A percentile compares a stretch with the other conserved stretches of the same genome.
Evolutionary conservation across 2,888 invertebrate genomes (phyloP).

Genomic region (Orthosia gothica): DNA sequence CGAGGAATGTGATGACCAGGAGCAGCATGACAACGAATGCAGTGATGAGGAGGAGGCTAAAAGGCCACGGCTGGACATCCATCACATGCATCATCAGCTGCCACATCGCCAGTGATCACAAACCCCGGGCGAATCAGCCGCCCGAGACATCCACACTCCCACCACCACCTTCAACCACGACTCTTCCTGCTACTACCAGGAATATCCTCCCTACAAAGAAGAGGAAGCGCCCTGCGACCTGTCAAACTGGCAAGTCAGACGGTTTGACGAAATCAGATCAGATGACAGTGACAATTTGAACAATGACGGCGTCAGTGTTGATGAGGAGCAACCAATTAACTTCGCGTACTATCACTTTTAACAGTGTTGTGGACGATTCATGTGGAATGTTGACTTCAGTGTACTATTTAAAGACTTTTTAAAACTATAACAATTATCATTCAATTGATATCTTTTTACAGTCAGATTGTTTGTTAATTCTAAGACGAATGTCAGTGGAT

Average conservation of each 20-base stretch:
- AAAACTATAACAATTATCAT: slow-evolving; percentile 47
- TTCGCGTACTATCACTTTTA: slow-evolving; percentile 90
- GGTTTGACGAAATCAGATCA: slow-evolving; percentile 54
- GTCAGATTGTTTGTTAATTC: slow-evolving; percentile 41
- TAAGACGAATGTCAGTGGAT: slow-evolving; percentile 49
- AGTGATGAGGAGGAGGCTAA: slow-evolving; percentile 93
- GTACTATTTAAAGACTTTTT: slow-evolving; percentile 27
- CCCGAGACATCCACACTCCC: slow-evolving; percentile 61
- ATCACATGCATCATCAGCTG: slow-evolving; percentile 86
- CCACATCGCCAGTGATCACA: slow-evolving; percentile 88
- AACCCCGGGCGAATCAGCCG: slow-evolving; percentile 76
- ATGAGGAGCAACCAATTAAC: slow-evolving; percentile 85
- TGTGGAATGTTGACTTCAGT: slow-evolving; percentile 23
- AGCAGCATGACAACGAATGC: slow-evolving; percentile 93
- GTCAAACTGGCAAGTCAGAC: slow-evolving; percentile 84
- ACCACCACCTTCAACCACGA: slow-evolving; percentile 54
- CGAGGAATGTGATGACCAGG: slow-evolving; percentile 93
- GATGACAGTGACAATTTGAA: slow-evolving; percentile 66
- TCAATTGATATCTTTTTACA: slow-evolving; percentile 56
- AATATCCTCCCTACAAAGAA: slow-evolving; percentile 72
- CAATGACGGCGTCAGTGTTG: slow-evolving; percentile 69
- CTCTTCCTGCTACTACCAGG: slow-evolving; percentile 62
- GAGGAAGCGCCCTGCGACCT: slow-evolving; percentile 86
- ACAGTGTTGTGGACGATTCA: slow-evolving; percentile 44
- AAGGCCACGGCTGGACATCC: slow-evolving; percentile 93